phyloP scores from a whole-genome alignment of 2,797 vertebrate genomes.

The Macropus fuliginosus region DNA sequence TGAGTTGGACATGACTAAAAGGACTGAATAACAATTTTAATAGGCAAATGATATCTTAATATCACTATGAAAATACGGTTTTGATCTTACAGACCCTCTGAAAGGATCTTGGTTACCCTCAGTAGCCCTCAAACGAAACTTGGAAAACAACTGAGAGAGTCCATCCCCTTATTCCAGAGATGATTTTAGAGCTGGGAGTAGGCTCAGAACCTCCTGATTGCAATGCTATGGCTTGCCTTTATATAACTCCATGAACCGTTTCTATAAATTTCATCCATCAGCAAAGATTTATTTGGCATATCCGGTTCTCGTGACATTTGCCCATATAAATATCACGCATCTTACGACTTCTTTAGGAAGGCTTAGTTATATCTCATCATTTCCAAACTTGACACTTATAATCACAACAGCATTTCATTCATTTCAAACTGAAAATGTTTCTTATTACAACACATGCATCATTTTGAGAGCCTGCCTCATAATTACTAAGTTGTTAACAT shows the following conservation, averaged over 20 bases:
- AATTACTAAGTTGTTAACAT: neutral
- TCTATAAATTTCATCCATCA: conserved; percentile 3
- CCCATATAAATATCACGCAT: neutral
- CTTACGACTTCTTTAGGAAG: neutral
- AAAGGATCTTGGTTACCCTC: neutral
- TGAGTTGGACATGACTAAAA: neutral
- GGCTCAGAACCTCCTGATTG: neutral
- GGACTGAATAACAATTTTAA: neutral
- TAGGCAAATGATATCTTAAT: neutral
- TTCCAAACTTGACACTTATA: neutral
- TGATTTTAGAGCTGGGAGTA: neutral
- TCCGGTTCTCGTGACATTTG: neutral
- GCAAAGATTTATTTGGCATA: neutral
- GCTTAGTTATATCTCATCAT: neutral
- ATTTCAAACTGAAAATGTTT: neutral
- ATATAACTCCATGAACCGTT: neutral
- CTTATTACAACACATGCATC: neutral
- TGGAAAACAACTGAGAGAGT: neutral
- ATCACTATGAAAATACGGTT: neutral
- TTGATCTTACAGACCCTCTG: neutral
- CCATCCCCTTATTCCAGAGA: neutral
- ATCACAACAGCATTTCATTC: neutral
- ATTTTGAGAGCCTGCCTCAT: neutral
- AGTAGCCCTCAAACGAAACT: neutral
- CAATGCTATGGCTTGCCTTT: neutral